Conservation (phyloP, 2,888 invertebrate genomes). For the Philonicus albiceps region DNA sequence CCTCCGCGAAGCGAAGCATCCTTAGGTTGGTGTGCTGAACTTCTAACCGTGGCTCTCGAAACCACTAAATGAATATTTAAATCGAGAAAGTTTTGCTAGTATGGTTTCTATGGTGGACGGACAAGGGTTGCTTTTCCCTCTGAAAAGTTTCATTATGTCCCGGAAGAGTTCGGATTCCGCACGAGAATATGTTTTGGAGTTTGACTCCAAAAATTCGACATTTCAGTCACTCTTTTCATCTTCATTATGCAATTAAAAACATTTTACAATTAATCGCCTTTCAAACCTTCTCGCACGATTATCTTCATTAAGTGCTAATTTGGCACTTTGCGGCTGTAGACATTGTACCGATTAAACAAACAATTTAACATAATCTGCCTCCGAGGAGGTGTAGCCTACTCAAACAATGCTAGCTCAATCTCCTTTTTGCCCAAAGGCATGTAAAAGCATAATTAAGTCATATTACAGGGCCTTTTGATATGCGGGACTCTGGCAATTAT, state of each 20-base stretch:
- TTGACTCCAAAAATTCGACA: no score
- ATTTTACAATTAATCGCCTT: not conserved
- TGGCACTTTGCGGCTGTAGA: not conserved
- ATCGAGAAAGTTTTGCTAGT: slow-evolving; percentile 28
- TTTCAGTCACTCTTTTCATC: no score
- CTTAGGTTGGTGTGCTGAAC: slow-evolving; percentile 15
- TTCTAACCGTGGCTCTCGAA: not conserved
- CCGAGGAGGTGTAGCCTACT: not conserved
- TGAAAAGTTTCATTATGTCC: not conserved
- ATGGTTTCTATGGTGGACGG: slow-evolving; percentile 4
- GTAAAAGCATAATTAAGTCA: slow-evolving; percentile 12
- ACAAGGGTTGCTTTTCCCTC: not conserved
- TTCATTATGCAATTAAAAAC: not conserved
- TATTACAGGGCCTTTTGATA: not conserved
- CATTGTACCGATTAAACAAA: not conserved
- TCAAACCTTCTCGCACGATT: not conserved
- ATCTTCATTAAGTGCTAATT: not conserved
- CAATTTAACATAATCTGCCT: not conserved
- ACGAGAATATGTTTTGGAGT: not conserved
- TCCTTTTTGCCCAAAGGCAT: not conserved
- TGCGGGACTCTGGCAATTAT: not conserved
- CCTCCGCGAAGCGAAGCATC: not conserved
- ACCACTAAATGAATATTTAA: slow-evolving; percentile 41
- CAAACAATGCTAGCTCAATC: not conserved
- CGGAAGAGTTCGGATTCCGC: not conserved